Conservation (phyloP, 2,888 invertebrate genomes). For the Cheilosia urbana region DNA sequence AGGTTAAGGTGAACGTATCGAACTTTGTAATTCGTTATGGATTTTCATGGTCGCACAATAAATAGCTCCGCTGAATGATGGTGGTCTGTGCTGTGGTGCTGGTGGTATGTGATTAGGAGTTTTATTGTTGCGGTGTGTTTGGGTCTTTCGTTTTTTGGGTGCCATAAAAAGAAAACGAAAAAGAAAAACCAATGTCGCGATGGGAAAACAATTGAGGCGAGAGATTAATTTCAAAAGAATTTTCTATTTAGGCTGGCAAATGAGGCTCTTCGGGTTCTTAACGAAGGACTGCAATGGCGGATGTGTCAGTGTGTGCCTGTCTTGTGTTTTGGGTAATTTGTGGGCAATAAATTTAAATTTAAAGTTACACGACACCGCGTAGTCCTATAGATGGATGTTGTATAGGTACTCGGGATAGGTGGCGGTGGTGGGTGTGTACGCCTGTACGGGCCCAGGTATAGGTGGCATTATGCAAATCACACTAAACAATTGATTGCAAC, state of each 20-base stretch:
- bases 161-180: slow-evolving; percentile 41
- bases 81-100: slow-evolving; percentile 64
- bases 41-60: slow-evolving; percentile 57
- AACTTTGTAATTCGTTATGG: slow-evolving; percentile 71
- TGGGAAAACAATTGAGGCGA: slow-evolving; percentile 69
- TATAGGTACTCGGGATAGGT: neutral
- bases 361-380: slow-evolving; percentile 51
- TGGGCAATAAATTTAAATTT: slow-evolving; percentile 71
- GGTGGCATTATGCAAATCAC: slow-evolving; percentile 30
- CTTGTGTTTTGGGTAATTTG: slow-evolving; percentile 63
- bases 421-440: slow-evolving; percentile 49
- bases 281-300: slow-evolving; percentile 10
- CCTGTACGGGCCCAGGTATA: neutral
- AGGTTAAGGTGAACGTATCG: slow-evolving; percentile 49
- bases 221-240: slow-evolving; percentile 59
- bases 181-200: slow-evolving; percentile 15
- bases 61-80: slow-evolving; percentile 60
- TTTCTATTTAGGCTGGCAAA: slow-evolving; percentile 39
- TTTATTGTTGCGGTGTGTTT: slow-evolving; percentile 57
- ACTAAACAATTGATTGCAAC: slow-evolving; percentile 50
- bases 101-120: slow-evolving; percentile 49
- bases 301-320: slow-evolving; percentile 34
- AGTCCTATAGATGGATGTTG: neutral
- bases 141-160: slow-evolving; percentile 19
- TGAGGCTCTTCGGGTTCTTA: slow-evolving; percentile 16